Evolutionary conservation across 2,888 invertebrate genomes (phyloP), one percentile per base, ranked within the genome.

Genomic region (Caenorhabditis parvicauda): DNA sequence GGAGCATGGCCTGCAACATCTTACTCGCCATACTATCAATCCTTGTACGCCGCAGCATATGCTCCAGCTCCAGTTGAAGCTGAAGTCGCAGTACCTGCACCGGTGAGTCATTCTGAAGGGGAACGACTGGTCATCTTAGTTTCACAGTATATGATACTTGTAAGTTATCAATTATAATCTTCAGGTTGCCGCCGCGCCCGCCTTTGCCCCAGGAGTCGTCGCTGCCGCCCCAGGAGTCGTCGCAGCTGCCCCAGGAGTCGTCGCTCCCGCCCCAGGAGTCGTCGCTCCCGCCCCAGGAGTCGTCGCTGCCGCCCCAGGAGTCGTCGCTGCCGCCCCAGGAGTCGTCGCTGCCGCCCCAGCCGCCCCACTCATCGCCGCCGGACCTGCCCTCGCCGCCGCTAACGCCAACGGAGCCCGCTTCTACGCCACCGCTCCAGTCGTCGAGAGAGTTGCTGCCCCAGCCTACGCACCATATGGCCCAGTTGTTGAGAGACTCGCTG

Each of bases 211-310:
- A n/a, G n/a, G n/a, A n/a, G n/a, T n/a, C n/a, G n/a, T n/a, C n/a
- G n/a, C n/a, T n/a, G n/a, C n/a, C n/a, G n/a, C n/a, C n/a, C n/a
- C n/a, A n/a, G n/a, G n/a, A n/a, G n/a, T n/a, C n/a, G n/a, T n/a
- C n/a, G n/a, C n/a, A n/a, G n/a, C n/a, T n/a, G 43, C 29, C 21
- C 44, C 37, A 17, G 29, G 42, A 17, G 43, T 42, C 4, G 37
- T 52, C 3, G 29, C 50, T n/a, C 50, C 60, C 19, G 49, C 53
- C 21, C 56, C 59, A 49, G 59, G 51, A 9, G 41, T 54, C 32
- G 52, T 59, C 17, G 65, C 64, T 24, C 44, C 48, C 17, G 50
- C 56, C 24, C 64, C 64, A 37, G 48, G n/a, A n/a, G n/a, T n/a
- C n/a, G n/a, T n/a, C n/a, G n/a, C n/a, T n/a, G n/a, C n/a, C n/a